A percentile compares a stretch with the other conserved stretches of the same genome.
phyloP scores from a whole-genome alignment of 2,888 invertebrate genomes.

The Mimas tiliae region DNA sequence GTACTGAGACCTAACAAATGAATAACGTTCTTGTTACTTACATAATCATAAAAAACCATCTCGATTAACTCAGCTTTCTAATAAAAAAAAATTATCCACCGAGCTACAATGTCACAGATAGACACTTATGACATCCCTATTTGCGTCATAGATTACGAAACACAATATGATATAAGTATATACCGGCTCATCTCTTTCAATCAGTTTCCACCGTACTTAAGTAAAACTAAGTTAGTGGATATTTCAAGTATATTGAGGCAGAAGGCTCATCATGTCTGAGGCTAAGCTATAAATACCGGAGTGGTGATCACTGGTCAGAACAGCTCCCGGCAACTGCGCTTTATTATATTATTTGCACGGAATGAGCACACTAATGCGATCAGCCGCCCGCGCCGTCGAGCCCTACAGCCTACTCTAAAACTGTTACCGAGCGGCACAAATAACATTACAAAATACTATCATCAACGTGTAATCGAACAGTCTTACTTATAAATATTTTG shows the following conservation, averaged over 20 bases:
- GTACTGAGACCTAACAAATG: too few relatives aligned
- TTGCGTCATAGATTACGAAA: too few relatives aligned
- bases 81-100: too few relatives aligned
- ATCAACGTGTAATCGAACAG: not conserved
- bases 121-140: too few relatives aligned
- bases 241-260: not conserved
- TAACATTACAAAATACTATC: not conserved
- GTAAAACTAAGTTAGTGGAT: not conserved
- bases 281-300: not conserved
- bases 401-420: not conserved
- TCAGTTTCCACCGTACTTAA: not conserved
- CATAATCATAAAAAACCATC: too few relatives aligned
- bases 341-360: not conserved
- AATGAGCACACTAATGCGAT: slow-evolving; percentile 15
- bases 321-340: not conserved
- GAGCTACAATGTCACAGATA: too few relatives aligned
- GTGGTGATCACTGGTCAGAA: not conserved
- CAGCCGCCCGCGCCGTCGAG: not conserved
- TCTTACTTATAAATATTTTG: too few relatives aligned
- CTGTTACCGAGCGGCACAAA: not conserved
- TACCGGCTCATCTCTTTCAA: too few relatives aligned
- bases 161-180: too few relatives aligned
- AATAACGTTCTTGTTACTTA: too few relatives aligned
- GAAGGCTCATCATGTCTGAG: not conserved
- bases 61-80: too few relatives aligned